Conservation (phyloP, 2,797 vertebrate species). For the Pangasius macronema region DNA sequence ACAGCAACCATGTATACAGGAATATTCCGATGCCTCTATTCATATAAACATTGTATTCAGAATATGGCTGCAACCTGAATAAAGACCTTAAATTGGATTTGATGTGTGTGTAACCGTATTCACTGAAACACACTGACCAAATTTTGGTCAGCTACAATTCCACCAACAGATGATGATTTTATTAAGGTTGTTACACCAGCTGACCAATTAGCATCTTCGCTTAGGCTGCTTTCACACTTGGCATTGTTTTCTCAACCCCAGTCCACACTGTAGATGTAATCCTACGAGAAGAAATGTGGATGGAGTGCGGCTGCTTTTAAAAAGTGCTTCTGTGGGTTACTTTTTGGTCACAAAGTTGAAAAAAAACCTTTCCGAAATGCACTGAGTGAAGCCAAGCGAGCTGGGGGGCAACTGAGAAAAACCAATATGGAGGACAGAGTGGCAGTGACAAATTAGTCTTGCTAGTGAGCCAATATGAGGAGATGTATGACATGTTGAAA, state of each 20-base stretch:
- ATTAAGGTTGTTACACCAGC: not conserved
- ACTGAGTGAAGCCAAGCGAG: not conserved
- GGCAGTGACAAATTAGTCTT: not conserved
- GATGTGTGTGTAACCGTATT: too few relatives aligned
- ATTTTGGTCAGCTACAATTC: not conserved
- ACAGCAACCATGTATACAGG: too few relatives aligned
- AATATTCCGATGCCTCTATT: too few relatives aligned
- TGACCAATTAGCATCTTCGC: not conserved
- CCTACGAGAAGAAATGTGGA: not conserved
- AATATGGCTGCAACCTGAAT: too few relatives aligned
- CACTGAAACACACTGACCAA: not conserved
- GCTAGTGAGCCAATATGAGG: not conserved
- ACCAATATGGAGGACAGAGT: not conserved
- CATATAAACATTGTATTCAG: too few relatives aligned
- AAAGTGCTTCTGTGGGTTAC: not conserved
- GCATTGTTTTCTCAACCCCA: not conserved
- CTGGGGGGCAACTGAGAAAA: not conserved
- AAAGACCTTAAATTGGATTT: too few relatives aligned
- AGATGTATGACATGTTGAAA: constrained; percentile 14
- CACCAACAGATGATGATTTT: not conserved
- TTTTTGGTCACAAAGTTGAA: not conserved
- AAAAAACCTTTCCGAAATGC: not conserved
- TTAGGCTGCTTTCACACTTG: not conserved
- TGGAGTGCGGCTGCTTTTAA: not conserved
- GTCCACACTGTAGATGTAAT: not conserved